Conservation (phyloP, 2,888 invertebrate genomes). For the Drosophila nr. medialis region DNA sequence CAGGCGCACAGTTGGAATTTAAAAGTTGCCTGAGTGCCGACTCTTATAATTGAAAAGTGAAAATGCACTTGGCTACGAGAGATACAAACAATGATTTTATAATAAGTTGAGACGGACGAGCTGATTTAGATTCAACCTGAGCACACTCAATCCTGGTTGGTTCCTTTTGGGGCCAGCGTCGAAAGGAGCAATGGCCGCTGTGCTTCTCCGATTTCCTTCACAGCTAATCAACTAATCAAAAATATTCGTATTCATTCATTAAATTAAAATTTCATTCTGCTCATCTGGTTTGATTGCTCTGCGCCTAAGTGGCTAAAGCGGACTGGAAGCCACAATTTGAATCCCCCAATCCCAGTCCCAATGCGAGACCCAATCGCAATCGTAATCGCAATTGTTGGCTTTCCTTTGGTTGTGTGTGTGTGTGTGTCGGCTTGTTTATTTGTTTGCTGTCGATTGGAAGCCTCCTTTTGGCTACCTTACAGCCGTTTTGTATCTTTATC, state of each 20-base stretch:
- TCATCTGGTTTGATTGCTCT: conserved; percentile 77
- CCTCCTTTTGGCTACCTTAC: conserved; percentile 37
- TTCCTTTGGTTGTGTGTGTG: conserved; percentile 41
- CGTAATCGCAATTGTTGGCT: conserved; percentile 73
- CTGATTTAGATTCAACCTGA: not conserved
- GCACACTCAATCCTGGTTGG: not conserved
- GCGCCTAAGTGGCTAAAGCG: conserved; percentile 67
- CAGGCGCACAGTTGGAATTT: conserved; percentile 72
- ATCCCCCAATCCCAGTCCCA: conserved; percentile 49
- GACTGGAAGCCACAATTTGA: conserved; percentile 56
- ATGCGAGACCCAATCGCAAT: conserved; percentile 62
- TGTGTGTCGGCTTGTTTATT: conserved; percentile 49
- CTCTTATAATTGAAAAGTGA: conserved; percentile 66
- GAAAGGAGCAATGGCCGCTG: conserved; percentile 8
- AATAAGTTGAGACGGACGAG: conserved; percentile 21
- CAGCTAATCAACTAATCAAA: conserved; percentile 75
- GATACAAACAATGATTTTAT: conserved; percentile 28
- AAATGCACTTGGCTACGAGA: conserved; percentile 45
- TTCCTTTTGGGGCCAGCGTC: not conserved
- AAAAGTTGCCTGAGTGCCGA: conserved; percentile 46
- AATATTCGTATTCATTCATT: conserved; percentile 73
- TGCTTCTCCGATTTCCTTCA: conserved; percentile 32
- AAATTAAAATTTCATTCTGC: conserved; percentile 79
- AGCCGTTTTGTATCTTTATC: conserved; percentile 33
- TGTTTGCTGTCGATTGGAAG: conserved; percentile 60